These are phyloP conservation scores for Nylanderia fulva DNA, from an alignment of 1,140 invertebrate species.

Conservation along the genomic window DNA sequence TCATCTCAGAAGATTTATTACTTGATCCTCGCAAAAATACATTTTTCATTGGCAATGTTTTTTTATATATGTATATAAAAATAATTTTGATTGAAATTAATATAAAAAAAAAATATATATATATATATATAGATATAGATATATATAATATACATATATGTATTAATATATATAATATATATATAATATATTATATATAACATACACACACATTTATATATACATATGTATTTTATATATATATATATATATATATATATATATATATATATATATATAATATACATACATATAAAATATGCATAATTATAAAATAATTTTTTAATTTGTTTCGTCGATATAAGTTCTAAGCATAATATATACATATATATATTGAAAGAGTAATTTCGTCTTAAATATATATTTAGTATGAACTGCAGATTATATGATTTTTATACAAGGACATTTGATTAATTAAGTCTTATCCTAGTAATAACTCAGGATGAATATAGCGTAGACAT, in stretches of 20 bases:
- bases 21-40: conserved; percentile 14
- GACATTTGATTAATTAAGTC: conserved; percentile 32
- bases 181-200: neutral
- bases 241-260: too few species aligned
- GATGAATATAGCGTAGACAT: neutral
- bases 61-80: conserved; percentile 25
- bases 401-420: neutral
- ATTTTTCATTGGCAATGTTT: neutral
- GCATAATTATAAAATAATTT: conserved; percentile 16
- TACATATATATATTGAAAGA: neutral
- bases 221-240: neutral
- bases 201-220: too few species aligned
- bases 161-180: too few species aligned
- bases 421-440: conserved; percentile 48
- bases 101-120: too few species aligned
- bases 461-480: neutral
- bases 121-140: neutral
- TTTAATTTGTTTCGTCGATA: conserved; percentile 12
- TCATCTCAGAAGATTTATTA: conserved; percentile 38
- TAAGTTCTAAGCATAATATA: conserved; percentile 12
- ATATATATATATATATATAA: neutral
- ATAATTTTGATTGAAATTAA: conserved; percentile 8
- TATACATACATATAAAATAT: too few species aligned
- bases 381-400: conserved; percentile 6
- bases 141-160: neutral